Evolutionary conservation across 2,888 invertebrate genomes (phyloP).

Genomic region (Myathropa florea): DNA sequence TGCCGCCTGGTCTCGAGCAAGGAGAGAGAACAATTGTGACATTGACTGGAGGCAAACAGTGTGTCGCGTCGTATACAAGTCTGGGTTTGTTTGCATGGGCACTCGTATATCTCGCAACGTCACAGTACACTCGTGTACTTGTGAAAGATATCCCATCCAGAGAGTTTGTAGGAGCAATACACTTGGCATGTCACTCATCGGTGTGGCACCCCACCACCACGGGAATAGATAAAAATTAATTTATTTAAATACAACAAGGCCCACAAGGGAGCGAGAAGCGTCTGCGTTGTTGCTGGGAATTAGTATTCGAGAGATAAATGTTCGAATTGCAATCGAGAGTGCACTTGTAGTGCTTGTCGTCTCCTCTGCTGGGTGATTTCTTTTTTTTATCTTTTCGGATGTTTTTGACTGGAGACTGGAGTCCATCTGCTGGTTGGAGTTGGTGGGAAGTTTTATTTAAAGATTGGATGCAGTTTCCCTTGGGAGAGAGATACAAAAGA

Average conservation of each 20-base stretch:
- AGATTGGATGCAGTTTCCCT: background rate
- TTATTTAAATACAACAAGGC: background rate
- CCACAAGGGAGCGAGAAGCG: background rate
- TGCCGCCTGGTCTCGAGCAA: slow-evolving; percentile 4
- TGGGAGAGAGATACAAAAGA: background rate
- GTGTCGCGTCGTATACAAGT: background rate
- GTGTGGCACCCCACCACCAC: background rate
- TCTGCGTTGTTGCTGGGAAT: background rate
- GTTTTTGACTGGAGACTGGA: background rate
- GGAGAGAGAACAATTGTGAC: slow-evolving; percentile 52
- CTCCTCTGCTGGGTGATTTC: background rate
- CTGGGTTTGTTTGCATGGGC: background rate
- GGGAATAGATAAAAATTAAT: background rate
- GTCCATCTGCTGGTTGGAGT: background rate
- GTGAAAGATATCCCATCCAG: too few relatives aligned
- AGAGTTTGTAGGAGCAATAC: background rate
- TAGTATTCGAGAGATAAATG: slow-evolving; percentile 22
- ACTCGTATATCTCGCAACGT: background rate
- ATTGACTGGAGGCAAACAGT: slow-evolving; percentile 56
- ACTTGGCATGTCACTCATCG: background rate
- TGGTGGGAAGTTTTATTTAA: background rate
- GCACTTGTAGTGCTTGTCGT: slow-evolving; percentile 20
- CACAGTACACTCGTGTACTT: background rate
- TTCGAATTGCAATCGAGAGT: slow-evolving; percentile 46
- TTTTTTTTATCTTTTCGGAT: slow-evolving; percentile 5